Evolutionary conservation across 2,888 invertebrate genomes (phyloP).

Genomic region (Ophion obscuratus): DNA sequence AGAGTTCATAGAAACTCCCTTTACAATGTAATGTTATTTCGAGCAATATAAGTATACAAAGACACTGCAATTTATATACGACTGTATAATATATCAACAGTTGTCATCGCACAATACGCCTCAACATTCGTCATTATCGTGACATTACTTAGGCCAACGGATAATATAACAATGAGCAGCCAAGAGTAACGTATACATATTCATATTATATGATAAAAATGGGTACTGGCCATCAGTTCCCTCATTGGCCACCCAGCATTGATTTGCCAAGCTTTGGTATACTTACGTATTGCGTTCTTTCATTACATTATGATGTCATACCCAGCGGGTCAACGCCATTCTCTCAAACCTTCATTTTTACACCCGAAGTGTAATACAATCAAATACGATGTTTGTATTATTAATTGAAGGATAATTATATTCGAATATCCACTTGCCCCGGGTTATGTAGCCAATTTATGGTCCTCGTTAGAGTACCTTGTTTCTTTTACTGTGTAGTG

Average conservation of each 20-base stretch:
- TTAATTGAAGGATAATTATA: slow-evolving; percentile 80
- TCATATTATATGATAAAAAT: slow-evolving; percentile 50
- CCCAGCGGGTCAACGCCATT: slow-evolving; percentile 31
- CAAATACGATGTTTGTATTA: slow-evolving; percentile 83
- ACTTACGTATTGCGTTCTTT: slow-evolving; percentile 74
- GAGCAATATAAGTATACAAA: background rate
- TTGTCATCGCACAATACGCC: no score
- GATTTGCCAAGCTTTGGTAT: slow-evolving; percentile 43
- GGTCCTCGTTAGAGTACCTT: slow-evolving; percentile 6
- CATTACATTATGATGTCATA: slow-evolving; percentile 46
- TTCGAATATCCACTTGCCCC: slow-evolving; percentile 71
- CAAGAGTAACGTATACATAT: background rate
- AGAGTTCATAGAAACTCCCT: no score
- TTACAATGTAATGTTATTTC: background rate
- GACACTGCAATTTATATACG: background rate
- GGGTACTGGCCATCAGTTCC: slow-evolving; percentile 6
- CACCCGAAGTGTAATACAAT: slow-evolving; percentile 80
- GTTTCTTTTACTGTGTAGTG: slow-evolving; percentile 4
- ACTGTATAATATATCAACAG: background rate
- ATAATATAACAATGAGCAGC: background rate
- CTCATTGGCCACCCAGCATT: background rate
- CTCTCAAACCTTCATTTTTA: slow-evolving; percentile 70
- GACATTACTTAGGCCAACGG: background rate
- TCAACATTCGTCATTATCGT: no score
- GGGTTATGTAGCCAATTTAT: slow-evolving; percentile 67